Conservation (phyloP, 2,888 invertebrate genomes). For the Brenthis ino region DNA sequence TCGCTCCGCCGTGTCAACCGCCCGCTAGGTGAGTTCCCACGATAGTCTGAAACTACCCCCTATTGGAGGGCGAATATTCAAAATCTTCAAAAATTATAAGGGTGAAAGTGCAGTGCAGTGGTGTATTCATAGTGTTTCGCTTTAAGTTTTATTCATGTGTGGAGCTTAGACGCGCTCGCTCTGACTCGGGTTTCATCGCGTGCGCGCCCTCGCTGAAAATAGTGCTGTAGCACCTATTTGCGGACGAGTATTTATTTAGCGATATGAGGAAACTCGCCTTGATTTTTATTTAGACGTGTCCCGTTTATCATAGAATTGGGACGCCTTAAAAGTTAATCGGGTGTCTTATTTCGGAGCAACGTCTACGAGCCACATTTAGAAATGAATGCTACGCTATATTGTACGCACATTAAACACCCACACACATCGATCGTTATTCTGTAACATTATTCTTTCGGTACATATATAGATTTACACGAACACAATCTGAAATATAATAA, state of each 20-base stretch:
- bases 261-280: conserved; percentile 75
- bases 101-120: conserved; percentile 48
- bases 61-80: background rate
- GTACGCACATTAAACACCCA: conserved; percentile 32
- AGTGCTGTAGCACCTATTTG: conserved; percentile 76
- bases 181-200: conserved; percentile 78
- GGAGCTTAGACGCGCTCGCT: conserved; percentile 29
- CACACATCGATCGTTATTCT: conserved; percentile 21
- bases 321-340: conserved; percentile 35
- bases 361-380: conserved; percentile 29
- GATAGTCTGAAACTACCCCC: conserved; percentile 41
- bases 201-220: conserved; percentile 80
- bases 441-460: conserved; percentile 22
- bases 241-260: conserved; percentile 80
- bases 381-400: conserved; percentile 33
- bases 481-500: background rate
- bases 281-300: conserved; percentile 74
- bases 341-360: conserved; percentile 38
- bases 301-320: conserved; percentile 68
- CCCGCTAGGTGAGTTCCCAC: conserved; percentile 76
- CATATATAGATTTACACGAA: conserved; percentile 21
- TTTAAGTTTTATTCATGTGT: conserved; percentile 37
- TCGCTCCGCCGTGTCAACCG: conserved; percentile 82
- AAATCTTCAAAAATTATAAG: conserved; percentile 13
- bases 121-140: conserved; percentile 53